phyloP scores from a whole-genome alignment of 2,113 vertebrate genomes.

The Mellivora capensis region DNA sequence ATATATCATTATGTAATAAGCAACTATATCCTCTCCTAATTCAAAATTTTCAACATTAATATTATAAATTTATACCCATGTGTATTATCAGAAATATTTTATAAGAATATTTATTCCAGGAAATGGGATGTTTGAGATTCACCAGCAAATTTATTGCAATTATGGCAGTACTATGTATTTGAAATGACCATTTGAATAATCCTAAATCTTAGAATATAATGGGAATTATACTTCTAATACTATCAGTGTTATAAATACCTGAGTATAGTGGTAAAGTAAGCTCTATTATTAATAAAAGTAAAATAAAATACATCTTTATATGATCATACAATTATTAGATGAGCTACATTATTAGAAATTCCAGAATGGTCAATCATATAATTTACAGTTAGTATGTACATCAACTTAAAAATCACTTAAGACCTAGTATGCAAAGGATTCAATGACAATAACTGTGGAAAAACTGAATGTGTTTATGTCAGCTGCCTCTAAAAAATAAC shows the following conservation, averaged over 20 bases:
- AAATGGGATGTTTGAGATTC: neutral
- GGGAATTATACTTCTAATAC: neutral
- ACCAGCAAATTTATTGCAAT: neutral
- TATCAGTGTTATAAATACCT: neutral
- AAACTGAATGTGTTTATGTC: neutral
- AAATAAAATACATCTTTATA: neutral
- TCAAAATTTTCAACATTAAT: constrained; percentile 7
- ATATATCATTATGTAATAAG: neutral
- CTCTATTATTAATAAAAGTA: neutral
- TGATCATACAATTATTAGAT: neutral
- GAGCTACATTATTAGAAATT: neutral
- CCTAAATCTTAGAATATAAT: neutral
- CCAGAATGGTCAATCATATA: neutral
- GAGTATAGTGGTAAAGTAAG: neutral
- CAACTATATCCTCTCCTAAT: neutral
- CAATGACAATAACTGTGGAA: neutral
- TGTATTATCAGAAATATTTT: neutral
- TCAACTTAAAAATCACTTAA: neutral
- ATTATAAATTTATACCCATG: neutral
- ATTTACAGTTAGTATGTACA: neutral
- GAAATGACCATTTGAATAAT: neutral
- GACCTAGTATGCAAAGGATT: neutral
- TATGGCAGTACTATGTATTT: neutral
- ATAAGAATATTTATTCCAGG: neutral
- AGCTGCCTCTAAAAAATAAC: neutral